These are phyloP conservation scores for Felis chaus DNA, from an alignment of 2,113 vertebrate genomes.

Conservation along the genomic window DNA sequence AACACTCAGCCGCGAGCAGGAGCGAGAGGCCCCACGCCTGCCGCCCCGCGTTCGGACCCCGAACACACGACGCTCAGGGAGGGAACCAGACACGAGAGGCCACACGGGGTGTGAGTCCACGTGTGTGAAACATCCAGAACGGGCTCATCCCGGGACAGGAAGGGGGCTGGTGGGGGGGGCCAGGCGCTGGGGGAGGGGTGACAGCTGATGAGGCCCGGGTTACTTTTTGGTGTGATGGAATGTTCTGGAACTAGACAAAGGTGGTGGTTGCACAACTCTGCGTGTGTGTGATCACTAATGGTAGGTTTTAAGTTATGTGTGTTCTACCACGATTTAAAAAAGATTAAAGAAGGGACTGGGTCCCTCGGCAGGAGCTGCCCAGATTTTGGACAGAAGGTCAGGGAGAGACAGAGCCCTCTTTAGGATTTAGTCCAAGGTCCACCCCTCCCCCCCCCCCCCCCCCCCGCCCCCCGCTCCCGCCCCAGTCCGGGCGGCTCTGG, in stretches of 20 bases:
- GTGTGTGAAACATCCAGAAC: fast-evolving
- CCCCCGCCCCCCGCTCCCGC: too few species aligned
- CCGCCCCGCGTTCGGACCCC: too few species aligned
- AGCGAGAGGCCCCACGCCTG: too few species aligned
- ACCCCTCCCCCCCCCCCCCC: too few species aligned
- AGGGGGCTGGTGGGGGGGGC: fast-evolving
- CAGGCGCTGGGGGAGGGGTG: neutral
- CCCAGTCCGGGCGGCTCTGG: neutral
- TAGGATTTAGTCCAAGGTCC: neutral
- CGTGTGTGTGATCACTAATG: too few species aligned
- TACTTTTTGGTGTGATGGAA: neutral
- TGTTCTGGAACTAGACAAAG: neutral
- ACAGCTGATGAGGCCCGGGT: fast-evolving
- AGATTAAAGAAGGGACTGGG: neutral
- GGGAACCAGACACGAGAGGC: neutral
- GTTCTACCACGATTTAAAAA: neutral
- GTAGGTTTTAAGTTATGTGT: neutral
- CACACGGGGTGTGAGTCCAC: fast-evolving
- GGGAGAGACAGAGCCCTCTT: neutral
- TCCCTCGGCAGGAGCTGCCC: neutral
- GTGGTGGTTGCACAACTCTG: too few species aligned
- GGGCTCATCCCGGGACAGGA: fast-evolving
- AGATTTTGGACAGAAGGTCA: neutral
- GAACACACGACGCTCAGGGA: neutral
- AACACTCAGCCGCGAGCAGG: too few species aligned